phyloP scores from a whole-genome alignment of 2,797 vertebrate genomes.

The Cyclura pinguis region DNA sequence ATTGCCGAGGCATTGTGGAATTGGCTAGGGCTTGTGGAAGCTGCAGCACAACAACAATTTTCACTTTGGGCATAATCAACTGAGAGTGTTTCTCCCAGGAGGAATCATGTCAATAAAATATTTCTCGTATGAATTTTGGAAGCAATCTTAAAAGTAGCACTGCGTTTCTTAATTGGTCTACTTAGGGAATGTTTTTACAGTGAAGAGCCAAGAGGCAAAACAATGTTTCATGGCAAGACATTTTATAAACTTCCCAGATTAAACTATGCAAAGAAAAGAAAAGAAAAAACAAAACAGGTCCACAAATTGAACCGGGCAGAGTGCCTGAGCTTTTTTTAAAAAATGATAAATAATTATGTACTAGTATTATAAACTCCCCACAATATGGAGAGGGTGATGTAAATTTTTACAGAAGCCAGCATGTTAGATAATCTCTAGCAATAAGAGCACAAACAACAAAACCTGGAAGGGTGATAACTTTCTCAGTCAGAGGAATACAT shows the following conservation, averaged over 20 bases:
- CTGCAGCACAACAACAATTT: too few species aligned
- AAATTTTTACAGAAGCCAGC: background rate
- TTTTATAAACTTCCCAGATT: conserved; percentile 2
- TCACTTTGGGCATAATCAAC: background rate
- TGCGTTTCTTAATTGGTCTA: background rate
- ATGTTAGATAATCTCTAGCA: background rate
- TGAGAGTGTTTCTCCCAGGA: background rate
- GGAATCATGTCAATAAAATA: background rate
- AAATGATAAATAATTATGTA: background rate
- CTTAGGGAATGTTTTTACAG: background rate
- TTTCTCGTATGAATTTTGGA: background rate
- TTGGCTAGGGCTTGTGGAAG: too few species aligned
- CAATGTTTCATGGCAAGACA: background rate
- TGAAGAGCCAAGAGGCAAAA: background rate
- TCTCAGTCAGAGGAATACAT: too few species aligned
- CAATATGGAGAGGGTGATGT: background rate
- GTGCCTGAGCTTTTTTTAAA: background rate
- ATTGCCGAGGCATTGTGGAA: too few species aligned
- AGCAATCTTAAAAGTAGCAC: background rate
- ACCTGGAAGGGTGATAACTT: background rate
- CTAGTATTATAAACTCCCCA: background rate
- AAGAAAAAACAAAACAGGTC: too few species aligned
- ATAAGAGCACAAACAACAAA: background rate
- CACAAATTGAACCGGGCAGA: too few species aligned
- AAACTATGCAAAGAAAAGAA: background rate